Percentiles rank a stretch among this genome's conserved stretches.
Evolutionary conservation across 2,888 invertebrate species (phyloP).

Genomic region (Pedicia rivosa): DNA sequence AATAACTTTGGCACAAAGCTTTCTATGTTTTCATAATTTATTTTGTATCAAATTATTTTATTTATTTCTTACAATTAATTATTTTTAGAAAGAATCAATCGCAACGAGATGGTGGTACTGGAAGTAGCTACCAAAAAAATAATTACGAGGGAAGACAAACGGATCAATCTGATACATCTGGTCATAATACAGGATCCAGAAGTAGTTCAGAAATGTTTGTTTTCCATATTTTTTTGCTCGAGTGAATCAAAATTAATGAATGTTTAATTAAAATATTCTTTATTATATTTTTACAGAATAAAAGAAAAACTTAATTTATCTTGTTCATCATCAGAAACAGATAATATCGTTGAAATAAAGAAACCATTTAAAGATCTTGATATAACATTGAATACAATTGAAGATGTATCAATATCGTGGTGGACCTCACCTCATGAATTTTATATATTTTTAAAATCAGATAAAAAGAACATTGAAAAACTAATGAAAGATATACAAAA

Average conservation of each 20-base stretch:
- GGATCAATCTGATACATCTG: not conserved
- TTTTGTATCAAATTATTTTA: too few species aligned
- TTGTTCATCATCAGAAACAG: slow-evolving; percentile 7
- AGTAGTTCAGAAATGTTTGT: not conserved
- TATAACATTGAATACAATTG: slow-evolving; percentile 35
- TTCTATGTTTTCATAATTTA: too few species aligned
- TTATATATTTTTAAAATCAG: slow-evolving; percentile 40
- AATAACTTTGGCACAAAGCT: too few species aligned
- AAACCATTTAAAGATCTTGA: slow-evolving; percentile 33
- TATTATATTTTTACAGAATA: too few species aligned
- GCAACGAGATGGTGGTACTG: too few species aligned
- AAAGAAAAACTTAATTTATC: not conserved
- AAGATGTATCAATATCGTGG: slow-evolving; percentile 52
- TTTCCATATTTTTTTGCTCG: too few species aligned
- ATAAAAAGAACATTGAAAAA: slow-evolving; percentile 39
- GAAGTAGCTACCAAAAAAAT: too few species aligned
- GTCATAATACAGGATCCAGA: not conserved
- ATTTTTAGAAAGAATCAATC: too few species aligned
- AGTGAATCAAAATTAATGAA: too few species aligned
- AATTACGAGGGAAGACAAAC: too few species aligned
- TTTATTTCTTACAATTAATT: too few species aligned
- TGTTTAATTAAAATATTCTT: too few species aligned
- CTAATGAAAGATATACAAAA: slow-evolving; percentile 58
- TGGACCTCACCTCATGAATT: slow-evolving; percentile 59
- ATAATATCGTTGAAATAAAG: slow-evolving; percentile 34